Evolutionary conservation across 2,888 invertebrate species (phyloP).

Genomic region (Dryococelus australis): DNA sequence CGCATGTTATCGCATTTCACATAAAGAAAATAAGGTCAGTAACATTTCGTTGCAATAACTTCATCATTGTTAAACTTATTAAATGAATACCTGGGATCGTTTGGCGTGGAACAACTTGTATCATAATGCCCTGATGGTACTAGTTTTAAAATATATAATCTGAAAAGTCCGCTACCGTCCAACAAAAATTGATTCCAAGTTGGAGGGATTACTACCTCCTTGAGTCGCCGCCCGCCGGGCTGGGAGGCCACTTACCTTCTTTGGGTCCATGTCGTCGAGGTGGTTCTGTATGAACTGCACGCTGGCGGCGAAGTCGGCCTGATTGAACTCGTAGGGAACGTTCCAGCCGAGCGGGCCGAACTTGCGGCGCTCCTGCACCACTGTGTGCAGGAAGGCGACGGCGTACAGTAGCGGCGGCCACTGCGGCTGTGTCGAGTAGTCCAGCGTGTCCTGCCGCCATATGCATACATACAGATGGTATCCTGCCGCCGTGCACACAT

Average conservation of each 20-base stretch:
- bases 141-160: too few relatives aligned
- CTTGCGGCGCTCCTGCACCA: conserved; percentile 93
- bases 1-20: too few relatives aligned
- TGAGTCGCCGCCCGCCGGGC: too few relatives aligned
- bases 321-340: conserved; percentile 95
- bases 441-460: conserved; percentile 77
- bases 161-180: too few relatives aligned
- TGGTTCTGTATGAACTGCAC: conserved; percentile 97
- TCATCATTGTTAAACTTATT: too few relatives aligned
- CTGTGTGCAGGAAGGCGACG: conserved; percentile 93
- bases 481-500: background rate
- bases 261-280: conserved; percentile 95
- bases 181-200: too few relatives aligned
- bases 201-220: too few relatives aligned
- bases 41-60: too few relatives aligned
- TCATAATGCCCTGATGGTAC: too few relatives aligned
- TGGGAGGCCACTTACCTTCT: conserved; percentile 65
- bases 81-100: too few relatives aligned
- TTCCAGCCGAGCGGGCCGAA: conserved; percentile 98
- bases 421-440: conserved; percentile 88
- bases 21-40: too few relatives aligned
- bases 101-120: too few relatives aligned
- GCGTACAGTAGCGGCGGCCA: conserved; percentile 95
- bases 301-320: conserved; percentile 94
- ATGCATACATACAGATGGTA: background rate